These are phyloP conservation scores for Lytechinus variegatus DNA, from an alignment of 35 echinoderm and acorn worm genomes.

Conservation along the genomic window DNA sequence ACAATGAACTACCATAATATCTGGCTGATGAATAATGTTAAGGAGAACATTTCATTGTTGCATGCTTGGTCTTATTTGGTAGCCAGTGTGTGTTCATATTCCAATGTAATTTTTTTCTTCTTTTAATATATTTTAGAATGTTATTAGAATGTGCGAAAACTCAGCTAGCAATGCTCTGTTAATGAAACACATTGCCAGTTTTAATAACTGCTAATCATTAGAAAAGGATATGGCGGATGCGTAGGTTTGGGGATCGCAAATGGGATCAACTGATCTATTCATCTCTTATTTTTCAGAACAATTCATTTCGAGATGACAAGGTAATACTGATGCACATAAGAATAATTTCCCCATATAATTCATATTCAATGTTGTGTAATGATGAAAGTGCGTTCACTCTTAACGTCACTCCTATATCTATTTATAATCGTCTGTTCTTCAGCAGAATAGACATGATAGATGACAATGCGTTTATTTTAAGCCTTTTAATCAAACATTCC, in stretches of 20 bases:
- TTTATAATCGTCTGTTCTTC: too few species aligned
- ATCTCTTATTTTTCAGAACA: neutral
- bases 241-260: neutral
- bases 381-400: neutral
- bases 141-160: neutral
- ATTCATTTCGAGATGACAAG: neutral
- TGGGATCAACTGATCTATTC: neutral
- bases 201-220: too few species aligned
- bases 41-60: too few species aligned
- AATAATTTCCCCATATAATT: neutral
- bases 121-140: neutral
- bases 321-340: neutral
- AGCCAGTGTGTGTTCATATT: too few species aligned
- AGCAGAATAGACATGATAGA: too few species aligned
- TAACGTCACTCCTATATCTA: neutral
- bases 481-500: too few species aligned
- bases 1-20: too few species aligned
- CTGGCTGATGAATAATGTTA: too few species aligned
- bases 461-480: too few species aligned
- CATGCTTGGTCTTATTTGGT: too few species aligned
- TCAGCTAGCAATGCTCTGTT: neutral
- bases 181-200: neutral
- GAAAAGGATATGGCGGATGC: neutral
- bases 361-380: neutral
- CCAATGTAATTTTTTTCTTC: neutral